Base-by-base conservation (phyloP, 1,140 invertebrate genomes). In the Macrobrachium rosenbergii region DNA sequence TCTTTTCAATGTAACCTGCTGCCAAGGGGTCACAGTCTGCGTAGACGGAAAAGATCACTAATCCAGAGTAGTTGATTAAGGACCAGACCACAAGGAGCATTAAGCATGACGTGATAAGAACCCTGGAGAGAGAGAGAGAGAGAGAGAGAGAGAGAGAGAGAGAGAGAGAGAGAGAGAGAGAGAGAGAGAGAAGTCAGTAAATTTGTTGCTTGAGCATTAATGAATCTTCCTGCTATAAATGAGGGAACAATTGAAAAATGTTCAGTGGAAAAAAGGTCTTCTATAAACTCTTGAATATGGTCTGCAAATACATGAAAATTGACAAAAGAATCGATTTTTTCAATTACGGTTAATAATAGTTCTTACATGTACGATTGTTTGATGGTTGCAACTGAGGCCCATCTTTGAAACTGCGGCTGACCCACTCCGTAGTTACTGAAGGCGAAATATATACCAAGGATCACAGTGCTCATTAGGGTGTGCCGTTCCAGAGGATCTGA, bases 11-110 rank as follows among this genome's bases (percentile, higher is more conserved):
- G 43, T 72, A 69, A 11, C 76, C 76, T 14, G 75, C 76, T 10
- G 28, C 37, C 0, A 80, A 59, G 52, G 83, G 83, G 21, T 86
- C 83, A n/a, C 83, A 86, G 75, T 86, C 83, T 0, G 76, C 62
- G 45, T 86, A 86, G 8, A 86, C 83, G 23, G 83, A 64, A 52
- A 72, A 86, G 28, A 86, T 77, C 43, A 86, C 83, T 43, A 86
- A 43, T 10, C 83, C 83, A 11, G 83, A 62, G 45, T 79, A 86
- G 43, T 86, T 79, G 17, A 86, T 86, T n/a, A 86, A 77, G 1
- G 83, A 86, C 83, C 76, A 86, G 12, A 86, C 37, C 10, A 52
- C 63, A 8, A 86, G 45, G 62, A 86, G 45, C 10, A 76, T 63
- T n/a, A 52, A 0, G 11, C 37, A 11, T n/a, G 28, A 69, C 8